These are phyloP conservation scores for Pollenia amentaria DNA, from an alignment of 2,888 invertebrate genomes.

Conservation along the genomic window DNA sequence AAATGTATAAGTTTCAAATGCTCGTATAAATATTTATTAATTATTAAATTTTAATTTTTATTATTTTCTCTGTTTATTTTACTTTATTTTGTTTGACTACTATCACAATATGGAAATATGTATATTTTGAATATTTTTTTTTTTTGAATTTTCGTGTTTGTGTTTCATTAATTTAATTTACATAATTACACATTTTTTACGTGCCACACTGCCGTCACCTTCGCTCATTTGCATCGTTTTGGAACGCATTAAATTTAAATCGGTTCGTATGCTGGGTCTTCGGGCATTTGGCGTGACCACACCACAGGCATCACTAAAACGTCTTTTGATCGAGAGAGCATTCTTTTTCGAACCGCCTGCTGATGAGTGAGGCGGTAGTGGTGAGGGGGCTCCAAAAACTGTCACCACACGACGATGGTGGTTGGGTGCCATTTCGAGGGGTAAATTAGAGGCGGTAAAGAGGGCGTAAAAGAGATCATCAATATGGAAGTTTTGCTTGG, in stretches of 20 bases:
- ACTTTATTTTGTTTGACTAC: slow-evolving; percentile 59
- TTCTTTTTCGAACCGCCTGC: slow-evolving; percentile 89
- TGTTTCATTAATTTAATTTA: slow-evolving; percentile 66
- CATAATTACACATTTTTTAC: slow-evolving; percentile 81
- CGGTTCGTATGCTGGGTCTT: slow-evolving; percentile 94
- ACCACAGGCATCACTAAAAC: slow-evolving; percentile 94
- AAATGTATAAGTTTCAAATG: background rate
- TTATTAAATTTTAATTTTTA: slow-evolving; percentile 27
- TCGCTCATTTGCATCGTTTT: slow-evolving; percentile 91
- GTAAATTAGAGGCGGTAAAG: slow-evolving; percentile 92
- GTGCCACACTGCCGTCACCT: slow-evolving; percentile 85
- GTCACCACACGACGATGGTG: slow-evolving; percentile 92
- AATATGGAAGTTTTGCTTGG: slow-evolving; percentile 91
- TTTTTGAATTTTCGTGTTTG: slow-evolving; percentile 18
- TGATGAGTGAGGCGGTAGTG: slow-evolving; percentile 89
- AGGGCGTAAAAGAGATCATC: slow-evolving; percentile 94
- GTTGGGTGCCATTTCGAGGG: slow-evolving; percentile 95
- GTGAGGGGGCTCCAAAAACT: slow-evolving; percentile 91
- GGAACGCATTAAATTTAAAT: slow-evolving; percentile 94
- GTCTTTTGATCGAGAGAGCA: slow-evolving; percentile 92
- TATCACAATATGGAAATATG: slow-evolving; percentile 71
- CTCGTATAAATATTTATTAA: slow-evolving; percentile 51
- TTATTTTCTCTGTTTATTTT: slow-evolving; percentile 4
- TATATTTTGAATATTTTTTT: slow-evolving; percentile 32
- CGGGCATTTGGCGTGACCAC: slow-evolving; percentile 95